phyloP scores from a whole-genome alignment of 2,113 vertebrate genomes.

The Elaphurus davidianus region DNA sequence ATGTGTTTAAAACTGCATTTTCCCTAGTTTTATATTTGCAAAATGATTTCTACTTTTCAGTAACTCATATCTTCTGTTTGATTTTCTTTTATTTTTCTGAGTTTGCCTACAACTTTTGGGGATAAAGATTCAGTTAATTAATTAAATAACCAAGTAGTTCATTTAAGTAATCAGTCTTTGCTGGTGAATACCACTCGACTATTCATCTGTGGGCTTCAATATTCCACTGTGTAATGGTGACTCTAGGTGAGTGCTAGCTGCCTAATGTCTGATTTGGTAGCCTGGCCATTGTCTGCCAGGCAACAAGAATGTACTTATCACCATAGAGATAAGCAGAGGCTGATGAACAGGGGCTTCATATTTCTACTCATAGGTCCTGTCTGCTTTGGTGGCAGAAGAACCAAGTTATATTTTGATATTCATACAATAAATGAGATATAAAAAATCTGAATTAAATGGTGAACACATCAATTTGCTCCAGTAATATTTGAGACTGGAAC shows the following conservation, averaged over 20 bases:
- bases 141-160: background rate
- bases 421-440: background rate
- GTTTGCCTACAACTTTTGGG: background rate
- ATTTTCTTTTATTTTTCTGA: background rate
- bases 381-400: background rate
- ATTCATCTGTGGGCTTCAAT: background rate
- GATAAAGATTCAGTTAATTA: background rate
- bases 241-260: background rate
- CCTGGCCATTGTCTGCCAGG: background rate
- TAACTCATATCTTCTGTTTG: background rate
- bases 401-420: background rate
- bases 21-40: background rate
- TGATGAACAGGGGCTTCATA: background rate
- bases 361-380: background rate
- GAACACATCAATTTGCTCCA: background rate
- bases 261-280: background rate
- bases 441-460: background rate
- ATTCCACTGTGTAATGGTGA: background rate
- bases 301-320: background rate
- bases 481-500: background rate
- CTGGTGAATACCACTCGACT: background rate
- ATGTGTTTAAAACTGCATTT: background rate
- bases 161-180: background rate
- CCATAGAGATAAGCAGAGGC: background rate
- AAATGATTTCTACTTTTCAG: slow-evolving; percentile 1